Percentiles rank a stretch among this genome's conserved stretches.
Evolutionary conservation across 2,113 vertebrate species (phyloP).

Genomic region (Lethenteron camtschaticum): DNA sequence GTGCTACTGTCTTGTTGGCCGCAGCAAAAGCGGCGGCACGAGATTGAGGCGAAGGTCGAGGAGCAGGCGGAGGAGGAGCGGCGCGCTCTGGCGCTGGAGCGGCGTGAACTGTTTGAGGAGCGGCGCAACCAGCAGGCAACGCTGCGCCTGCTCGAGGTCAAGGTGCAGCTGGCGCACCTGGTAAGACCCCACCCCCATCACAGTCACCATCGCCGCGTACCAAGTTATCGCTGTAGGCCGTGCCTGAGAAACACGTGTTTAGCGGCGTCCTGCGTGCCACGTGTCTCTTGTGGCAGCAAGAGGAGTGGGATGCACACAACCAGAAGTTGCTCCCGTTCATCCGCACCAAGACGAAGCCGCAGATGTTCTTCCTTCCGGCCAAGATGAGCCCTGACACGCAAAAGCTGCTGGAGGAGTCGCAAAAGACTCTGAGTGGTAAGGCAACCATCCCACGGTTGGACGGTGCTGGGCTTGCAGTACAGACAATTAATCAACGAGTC

Average conservation of each 20-base stretch:
- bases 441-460: neutral
- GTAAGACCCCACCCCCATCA: neutral
- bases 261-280: neutral
- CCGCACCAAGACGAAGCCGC: neutral
- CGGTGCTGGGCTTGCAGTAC: neutral
- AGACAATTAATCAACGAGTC: neutral
- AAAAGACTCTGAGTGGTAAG: slow-evolving; percentile 4
- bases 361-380: slow-evolving; percentile 2
- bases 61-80: slow-evolving; percentile 5
- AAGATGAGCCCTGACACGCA: slow-evolving; percentile 4
- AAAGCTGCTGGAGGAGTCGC: slow-evolving; percentile 4
- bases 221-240: neutral
- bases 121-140: slow-evolving; percentile 5
- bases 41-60: slow-evolving; percentile 4
- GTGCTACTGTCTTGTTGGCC: neutral
- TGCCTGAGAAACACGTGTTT: neutral
- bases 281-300: neutral
- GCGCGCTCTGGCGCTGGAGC: neutral
- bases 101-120: slow-evolving; percentile 4
- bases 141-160: slow-evolving; percentile 1
- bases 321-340: neutral
- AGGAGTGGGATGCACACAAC: slow-evolving; percentile 3
- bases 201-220: neutral
- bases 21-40: slow-evolving; percentile 3
- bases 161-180: slow-evolving; percentile 4